Evolutionary conservation across 1,140 invertebrate genomes (phyloP).

Genomic region (Cherax quadricarinatus): DNA sequence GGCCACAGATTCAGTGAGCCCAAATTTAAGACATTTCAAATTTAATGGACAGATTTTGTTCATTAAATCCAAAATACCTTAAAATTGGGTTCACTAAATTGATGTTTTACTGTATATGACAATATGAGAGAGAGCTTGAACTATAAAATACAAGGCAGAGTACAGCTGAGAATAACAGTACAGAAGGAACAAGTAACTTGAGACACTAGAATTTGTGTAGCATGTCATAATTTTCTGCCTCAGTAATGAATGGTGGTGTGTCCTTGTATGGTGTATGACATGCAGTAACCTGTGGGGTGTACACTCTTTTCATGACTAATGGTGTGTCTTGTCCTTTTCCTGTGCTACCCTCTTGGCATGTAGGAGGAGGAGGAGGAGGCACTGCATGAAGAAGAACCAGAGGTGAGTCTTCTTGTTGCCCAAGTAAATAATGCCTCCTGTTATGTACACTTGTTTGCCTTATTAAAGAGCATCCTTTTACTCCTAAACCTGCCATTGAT

Average conservation of each 20-base stretch:
- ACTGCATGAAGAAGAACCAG: slow-evolving; percentile 81
- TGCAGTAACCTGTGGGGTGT: background rate
- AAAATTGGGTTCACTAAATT: background rate
- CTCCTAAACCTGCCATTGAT: background rate
- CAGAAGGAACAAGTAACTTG: background rate
- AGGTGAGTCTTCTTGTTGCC: slow-evolving; percentile 77
- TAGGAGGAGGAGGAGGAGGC: slow-evolving; percentile 74
- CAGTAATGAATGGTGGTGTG: background rate
- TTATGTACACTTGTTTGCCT: background rate
- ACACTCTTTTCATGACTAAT: slow-evolving; percentile 12
- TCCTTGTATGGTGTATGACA: background rate
- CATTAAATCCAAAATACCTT: too few species aligned
- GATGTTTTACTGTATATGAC: background rate
- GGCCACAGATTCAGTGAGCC: too few species aligned
- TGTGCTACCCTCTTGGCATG: slow-evolving; percentile 49
- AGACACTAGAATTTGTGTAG: background rate
- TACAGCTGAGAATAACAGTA: background rate
- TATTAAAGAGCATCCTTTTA: background rate
- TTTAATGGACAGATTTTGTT: too few species aligned
- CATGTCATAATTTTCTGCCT: background rate
- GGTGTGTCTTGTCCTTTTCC: slow-evolving; percentile 41
- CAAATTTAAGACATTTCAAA: too few species aligned
- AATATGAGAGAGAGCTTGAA: background rate
- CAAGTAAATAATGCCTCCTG: background rate
- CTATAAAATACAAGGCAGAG: background rate